phyloP scores from a whole-genome alignment of 2,797 vertebrate genomes.

The Erpetoichthys calabaricus region DNA sequence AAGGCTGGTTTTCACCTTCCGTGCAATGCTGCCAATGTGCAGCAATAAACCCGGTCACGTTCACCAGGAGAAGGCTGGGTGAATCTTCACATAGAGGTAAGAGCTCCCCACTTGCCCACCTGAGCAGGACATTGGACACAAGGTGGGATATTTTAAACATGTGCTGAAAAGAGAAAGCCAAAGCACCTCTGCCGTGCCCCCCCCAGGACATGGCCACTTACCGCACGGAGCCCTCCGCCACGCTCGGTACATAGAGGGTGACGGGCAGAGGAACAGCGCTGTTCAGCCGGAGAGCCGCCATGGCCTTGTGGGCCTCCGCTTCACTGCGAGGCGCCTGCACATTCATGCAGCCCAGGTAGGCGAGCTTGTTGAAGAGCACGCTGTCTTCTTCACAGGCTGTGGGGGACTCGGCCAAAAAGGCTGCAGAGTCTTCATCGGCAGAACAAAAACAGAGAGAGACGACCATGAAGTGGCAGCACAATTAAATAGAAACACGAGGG shows the following conservation, averaged over 20 bases:
- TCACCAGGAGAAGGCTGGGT: too few relatives aligned
- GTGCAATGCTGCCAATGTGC: too few relatives aligned
- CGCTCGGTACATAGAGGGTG: constrained; percentile 79
- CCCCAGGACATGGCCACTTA: constrained; percentile 26
- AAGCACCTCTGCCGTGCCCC: too few relatives aligned
- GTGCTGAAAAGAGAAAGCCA: too few relatives aligned
- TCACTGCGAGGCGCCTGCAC: constrained; percentile 87
- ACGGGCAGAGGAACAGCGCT: constrained; percentile 67
- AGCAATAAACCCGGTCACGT: too few relatives aligned
- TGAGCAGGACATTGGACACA: too few relatives aligned
- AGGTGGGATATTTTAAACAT: too few relatives aligned
- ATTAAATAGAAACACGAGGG: background rate
- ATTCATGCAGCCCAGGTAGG: constrained; percentile 82
- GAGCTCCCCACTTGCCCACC: too few relatives aligned
- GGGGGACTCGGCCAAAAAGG: constrained; percentile 14
- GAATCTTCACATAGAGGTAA: too few relatives aligned
- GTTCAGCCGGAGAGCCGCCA: constrained; percentile 69
- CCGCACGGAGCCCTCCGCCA: constrained; percentile 88
- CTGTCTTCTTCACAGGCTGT: constrained; percentile 72
- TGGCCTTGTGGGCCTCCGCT: constrained; percentile 70
- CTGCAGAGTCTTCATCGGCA: constrained; percentile 30
- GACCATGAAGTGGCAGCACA: background rate
- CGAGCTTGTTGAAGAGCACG: constrained; percentile 86
- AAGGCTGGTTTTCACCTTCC: too few relatives aligned
- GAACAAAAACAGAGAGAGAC: too few relatives aligned